Evolutionary conservation across 2,113 vertebrate genomes (phyloP), one percentile per base, ranked within the genome.

Genomic region (mouse (Mus musculus)): DNA sequence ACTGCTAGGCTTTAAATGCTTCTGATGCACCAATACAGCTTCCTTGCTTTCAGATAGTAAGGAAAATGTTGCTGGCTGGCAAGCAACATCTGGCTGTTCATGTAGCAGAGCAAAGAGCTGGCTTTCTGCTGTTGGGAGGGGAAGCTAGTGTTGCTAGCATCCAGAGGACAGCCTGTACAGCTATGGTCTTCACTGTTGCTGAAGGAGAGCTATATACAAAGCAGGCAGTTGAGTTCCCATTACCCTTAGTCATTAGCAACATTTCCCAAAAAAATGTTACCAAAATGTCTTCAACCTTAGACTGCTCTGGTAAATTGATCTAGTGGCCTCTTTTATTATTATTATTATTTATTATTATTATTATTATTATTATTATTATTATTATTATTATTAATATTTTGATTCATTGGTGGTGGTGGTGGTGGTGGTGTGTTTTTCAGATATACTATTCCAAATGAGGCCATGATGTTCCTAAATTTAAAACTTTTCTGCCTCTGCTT

Each of bases 241-340:
- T n/a, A 52, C 82, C 92, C 52, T 36, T 90, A 89, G 19, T 1
- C 63, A 94, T 13, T 39, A 86, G 46, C 39, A 69, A 90, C 33
- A 90, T 90, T 93, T 94, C 69, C 56, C 42, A 17, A 91, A 42
- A 56, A 52, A 19, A 87, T 89, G 30, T 16, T 28, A 72, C 77
- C 24, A 52, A 65, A 96, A 89, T 0, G 9, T n/a, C 30, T 91
- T 95, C 24, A 65, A 1, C 13, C 42, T 67, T 59, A 26, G n/a
- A 89, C 14, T 80, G 67, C 36, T 1, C 80, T 95, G 72, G n/a
- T 26, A 76, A 92, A 54, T n/a, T 54, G 10, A 76, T 86, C 92
- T 30, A 95, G 28, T n/a, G 73, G 28, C 24, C 46, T 72, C 12
- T 84, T 89, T 94, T 69, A 33, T 90, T 49, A 42, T 42, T 42